Conservation (phyloP, 2,888 invertebrate species). For the Glyphotaelius pellucidus region DNA sequence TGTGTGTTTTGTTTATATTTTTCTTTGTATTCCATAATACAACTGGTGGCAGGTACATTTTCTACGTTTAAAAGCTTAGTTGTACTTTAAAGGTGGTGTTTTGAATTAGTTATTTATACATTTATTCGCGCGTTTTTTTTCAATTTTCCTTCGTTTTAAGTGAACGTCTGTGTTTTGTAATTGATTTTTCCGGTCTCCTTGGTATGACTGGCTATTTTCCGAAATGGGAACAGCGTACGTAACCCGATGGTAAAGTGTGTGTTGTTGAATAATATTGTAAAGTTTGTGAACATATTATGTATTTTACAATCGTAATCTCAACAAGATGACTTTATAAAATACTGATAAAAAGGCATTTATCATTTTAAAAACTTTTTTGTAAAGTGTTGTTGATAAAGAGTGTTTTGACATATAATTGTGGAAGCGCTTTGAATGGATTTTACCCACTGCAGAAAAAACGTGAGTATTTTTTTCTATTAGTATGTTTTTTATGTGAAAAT, state of each 20-base stretch:
- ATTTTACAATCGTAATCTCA: not conserved
- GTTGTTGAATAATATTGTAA: not conserved
- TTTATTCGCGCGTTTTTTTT: not conserved
- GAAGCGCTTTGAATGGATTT: not conserved
- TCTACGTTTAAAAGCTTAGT: not conserved
- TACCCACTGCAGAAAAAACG: not conserved
- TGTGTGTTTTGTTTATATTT: not conserved
- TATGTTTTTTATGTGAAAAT: not conserved
- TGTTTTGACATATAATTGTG: not conserved
- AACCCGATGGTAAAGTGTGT: not conserved
- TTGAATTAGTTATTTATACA: not conserved
- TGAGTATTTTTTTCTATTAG: not conserved
- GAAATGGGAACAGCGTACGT: constrained; percentile 16
- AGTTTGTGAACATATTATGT: not conserved
- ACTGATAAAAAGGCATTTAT: not conserved
- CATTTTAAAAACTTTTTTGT: not conserved
- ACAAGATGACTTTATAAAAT: not conserved
- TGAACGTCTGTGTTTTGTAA: constrained; percentile 27
- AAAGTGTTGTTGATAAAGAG: not conserved
- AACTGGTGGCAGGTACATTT: not conserved
- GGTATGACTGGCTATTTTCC: not conserved
- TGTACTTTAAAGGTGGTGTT: not conserved
- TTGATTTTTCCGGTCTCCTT: constrained; percentile 12
- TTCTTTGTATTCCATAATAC: not conserved
- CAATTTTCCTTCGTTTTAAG: constrained; percentile 12